A percentile compares a stretch with the other conserved stretches of the same genome.
These are phyloP conservation scores for Brotula barbata DNA, from an alignment of 2,797 vertebrate species.

Conservation along the genomic window DNA sequence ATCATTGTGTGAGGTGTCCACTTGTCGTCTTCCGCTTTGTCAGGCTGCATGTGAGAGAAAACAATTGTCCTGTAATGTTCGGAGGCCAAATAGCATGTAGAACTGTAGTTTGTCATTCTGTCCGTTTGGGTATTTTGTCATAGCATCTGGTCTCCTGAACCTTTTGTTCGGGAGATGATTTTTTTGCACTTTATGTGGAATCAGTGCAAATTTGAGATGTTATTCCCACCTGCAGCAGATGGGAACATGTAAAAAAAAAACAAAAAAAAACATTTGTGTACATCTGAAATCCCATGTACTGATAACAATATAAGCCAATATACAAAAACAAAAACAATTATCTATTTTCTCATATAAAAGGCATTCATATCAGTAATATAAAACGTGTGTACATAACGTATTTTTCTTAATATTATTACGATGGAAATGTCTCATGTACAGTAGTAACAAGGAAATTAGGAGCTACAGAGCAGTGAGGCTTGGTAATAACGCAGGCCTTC, in stretches of 20 bases:
- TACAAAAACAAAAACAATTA: constrained; percentile 4
- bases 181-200: neutral
- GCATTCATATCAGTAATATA: neutral
- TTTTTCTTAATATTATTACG: neutral
- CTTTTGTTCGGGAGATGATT: neutral
- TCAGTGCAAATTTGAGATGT: neutral
- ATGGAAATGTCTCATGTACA: constrained; percentile 11
- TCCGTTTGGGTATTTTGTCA: neutral
- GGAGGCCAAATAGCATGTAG: neutral
- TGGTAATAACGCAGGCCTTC: neutral
- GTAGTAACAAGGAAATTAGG: neutral
- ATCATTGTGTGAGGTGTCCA: constrained; percentile 1
- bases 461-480: neutral
- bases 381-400: constrained; percentile 13
- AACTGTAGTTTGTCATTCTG: neutral
- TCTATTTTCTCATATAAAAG: neutral
- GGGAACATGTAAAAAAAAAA: neutral
- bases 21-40: constrained; percentile 49
- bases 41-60: constrained; percentile 4
- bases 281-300: neutral
- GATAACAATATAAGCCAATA: neutral
- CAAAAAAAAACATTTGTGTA: neutral
- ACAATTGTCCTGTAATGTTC: neutral
- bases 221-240: neutral
- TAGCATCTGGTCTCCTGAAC: neutral